These are phyloP conservation scores for Plutomurus gul DNA, from an alignment of 1,140 invertebrate species.

Conservation along the genomic window DNA sequence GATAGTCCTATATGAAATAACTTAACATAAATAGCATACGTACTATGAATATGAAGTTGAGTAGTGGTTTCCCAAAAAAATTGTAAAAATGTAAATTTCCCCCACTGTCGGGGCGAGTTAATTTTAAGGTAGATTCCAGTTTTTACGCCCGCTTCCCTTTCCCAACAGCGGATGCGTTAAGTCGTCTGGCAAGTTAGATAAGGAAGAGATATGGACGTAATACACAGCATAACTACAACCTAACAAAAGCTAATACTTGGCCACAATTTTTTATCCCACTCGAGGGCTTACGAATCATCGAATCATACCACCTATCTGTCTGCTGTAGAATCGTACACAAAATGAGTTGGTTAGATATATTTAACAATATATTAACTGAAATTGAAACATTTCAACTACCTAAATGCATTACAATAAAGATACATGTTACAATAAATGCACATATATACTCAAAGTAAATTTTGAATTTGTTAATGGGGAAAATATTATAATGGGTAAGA, in stretches of 20 bases:
- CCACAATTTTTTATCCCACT: neutral
- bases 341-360: too few species aligned
- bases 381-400: too few species aligned
- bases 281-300: too few species aligned
- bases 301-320: too few species aligned
- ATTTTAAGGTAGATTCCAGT: conserved; percentile 30
- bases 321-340: too few species aligned
- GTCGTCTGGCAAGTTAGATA: conserved; percentile 7
- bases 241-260: neutral
- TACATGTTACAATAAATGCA: too few species aligned
- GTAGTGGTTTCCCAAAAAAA: conserved; percentile 22
- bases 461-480: too few species aligned
- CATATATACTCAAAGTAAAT: too few species aligned
- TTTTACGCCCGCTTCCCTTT: conserved; percentile 33
- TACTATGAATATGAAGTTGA: conserved; percentile 15
- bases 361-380: too few species aligned
- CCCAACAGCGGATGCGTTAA: conserved; percentile 44
- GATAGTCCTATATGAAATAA: too few species aligned
- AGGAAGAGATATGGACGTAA: neutral
- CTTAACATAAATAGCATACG: neutral
- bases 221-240: neutral
- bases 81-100: conserved; percentile 28
- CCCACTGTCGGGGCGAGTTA: conserved; percentile 24
- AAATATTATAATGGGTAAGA: too few species aligned
- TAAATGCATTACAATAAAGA: too few species aligned